These are phyloP conservation scores for Bungarus multicinctus DNA, from an alignment of 2,113 vertebrate species.

Conservation along the genomic window DNA sequence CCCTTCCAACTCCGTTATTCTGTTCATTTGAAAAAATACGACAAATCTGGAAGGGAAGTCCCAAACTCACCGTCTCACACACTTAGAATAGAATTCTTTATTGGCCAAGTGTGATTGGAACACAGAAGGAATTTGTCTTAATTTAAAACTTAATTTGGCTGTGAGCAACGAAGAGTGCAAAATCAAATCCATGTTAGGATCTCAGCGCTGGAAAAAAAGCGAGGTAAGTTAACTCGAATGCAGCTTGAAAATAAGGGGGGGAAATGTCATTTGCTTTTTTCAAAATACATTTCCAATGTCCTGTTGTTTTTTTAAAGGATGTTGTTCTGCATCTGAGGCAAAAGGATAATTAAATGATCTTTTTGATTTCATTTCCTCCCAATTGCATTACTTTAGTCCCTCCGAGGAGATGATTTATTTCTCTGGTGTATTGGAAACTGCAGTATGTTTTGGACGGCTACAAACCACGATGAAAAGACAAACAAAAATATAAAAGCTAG, in stretches of 20 bases:
- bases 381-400: background rate
- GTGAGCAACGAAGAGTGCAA: background rate
- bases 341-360: constrained; percentile 10
- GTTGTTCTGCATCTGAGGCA: too few relatives aligned
- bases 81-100: too few relatives aligned
- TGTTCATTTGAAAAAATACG: too few relatives aligned
- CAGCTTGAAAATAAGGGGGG: background rate
- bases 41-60: background rate
- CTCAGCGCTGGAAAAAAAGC: background rate
- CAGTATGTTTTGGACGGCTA: background rate
- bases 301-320: background rate
- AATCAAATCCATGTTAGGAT: background rate
- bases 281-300: background rate
- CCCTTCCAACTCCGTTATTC: too few relatives aligned
- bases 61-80: too few relatives aligned
- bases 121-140: too few relatives aligned
- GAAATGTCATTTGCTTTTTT: background rate
- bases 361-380: constrained; percentile 4
- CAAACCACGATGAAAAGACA: background rate
- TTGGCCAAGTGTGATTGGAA: too few relatives aligned
- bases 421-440: background rate
- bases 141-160: too few relatives aligned
- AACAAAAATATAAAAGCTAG: background rate
- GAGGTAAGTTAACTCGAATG: background rate
- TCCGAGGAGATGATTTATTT: background rate